phyloP scores from a whole-genome alignment of 2,797 vertebrate species.

The Scleropages formosus region DNA sequence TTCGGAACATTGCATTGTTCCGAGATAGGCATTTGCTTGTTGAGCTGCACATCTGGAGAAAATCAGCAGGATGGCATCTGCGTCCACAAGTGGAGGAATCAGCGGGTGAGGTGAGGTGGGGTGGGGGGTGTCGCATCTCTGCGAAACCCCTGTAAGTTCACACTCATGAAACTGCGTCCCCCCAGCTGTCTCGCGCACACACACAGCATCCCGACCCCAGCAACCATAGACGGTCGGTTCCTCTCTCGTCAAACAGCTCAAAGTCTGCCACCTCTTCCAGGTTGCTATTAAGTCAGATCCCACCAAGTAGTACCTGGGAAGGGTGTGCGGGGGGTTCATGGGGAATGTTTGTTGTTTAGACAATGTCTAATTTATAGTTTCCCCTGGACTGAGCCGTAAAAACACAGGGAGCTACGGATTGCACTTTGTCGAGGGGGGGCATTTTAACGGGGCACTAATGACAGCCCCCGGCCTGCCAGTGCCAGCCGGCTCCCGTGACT shows the following conservation, averaged over 20 bases:
- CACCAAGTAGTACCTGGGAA: not conserved
- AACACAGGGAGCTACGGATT: not conserved
- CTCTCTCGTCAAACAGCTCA: not conserved
- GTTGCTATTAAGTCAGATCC: not conserved
- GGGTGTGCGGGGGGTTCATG: not conserved
- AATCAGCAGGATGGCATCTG: slow-evolving; percentile 22
- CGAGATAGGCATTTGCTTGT: not conserved
- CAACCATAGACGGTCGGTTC: not conserved
- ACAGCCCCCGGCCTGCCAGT: slow-evolving; percentile 50
- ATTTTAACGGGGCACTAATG: slow-evolving; percentile 33
- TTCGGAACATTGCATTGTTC: no score
- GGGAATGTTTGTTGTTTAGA: slow-evolving; percentile 5
- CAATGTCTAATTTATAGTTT: slow-evolving; percentile 19
- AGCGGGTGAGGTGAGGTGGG: no score
- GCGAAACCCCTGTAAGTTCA: slow-evolving; percentile 67
- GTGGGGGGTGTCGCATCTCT: slow-evolving; percentile 38
- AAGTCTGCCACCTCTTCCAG: not conserved
- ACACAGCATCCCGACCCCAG: slow-evolving; percentile 35
- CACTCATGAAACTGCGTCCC: slow-evolving; percentile 67
- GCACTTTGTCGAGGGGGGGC: slow-evolving; percentile 14
- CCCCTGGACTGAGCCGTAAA: slow-evolving; percentile 22
- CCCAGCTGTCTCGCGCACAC: slow-evolving; percentile 58
- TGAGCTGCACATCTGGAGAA: slow-evolving; percentile 6
- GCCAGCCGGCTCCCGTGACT: slow-evolving; percentile 53
- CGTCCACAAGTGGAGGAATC: slow-evolving; percentile 42